Percentiles rank a stretch among this genome's conserved stretches.
These are phyloP conservation scores for Drosophila hamatofila DNA, from an alignment of 2,888 invertebrate genomes.

Conservation along the genomic window DNA sequence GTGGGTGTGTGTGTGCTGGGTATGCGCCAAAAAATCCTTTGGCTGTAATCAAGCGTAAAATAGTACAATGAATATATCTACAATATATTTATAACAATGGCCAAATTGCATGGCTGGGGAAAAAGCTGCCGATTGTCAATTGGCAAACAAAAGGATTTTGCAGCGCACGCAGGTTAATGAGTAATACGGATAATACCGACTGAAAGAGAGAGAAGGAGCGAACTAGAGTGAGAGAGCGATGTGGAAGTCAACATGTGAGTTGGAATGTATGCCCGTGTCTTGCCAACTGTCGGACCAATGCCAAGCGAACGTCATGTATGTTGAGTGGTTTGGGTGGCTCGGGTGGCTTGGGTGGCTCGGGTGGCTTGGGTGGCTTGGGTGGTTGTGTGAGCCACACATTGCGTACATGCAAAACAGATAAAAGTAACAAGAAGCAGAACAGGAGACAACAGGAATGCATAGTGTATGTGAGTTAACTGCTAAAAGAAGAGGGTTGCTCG, in stretches of 20 bases:
- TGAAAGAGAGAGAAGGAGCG: neutral
- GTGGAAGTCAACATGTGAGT: constrained; percentile 11
- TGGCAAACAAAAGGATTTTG: constrained; percentile 69
- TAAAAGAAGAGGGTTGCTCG: constrained; percentile 21
- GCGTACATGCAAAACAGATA: constrained; percentile 76
- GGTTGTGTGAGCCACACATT: constrained; percentile 22
- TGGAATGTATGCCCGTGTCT: constrained; percentile 34
- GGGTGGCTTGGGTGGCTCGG: neutral
- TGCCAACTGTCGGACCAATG: constrained; percentile 45
- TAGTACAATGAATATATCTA: constrained; percentile 82
- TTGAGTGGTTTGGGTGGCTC: neutral
- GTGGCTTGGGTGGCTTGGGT: neutral
- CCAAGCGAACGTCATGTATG: constrained; percentile 14
- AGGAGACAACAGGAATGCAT: constrained; percentile 23
- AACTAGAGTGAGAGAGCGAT: neutral
- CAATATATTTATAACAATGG: constrained; percentile 80
- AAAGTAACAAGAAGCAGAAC: constrained; percentile 74
- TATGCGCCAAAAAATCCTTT: constrained; percentile 66
- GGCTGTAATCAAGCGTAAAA: constrained; percentile 82
- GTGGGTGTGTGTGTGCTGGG: constrained; percentile 24
- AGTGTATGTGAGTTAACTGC: constrained; percentile 21
- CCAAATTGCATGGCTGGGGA: constrained; percentile 48
- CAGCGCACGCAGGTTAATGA: constrained; percentile 71
- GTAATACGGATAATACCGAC: constrained; percentile 46
- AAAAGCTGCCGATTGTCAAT: constrained; percentile 63